Evolutionary conservation across 2,888 invertebrate genomes (phyloP).

Genomic region (Tillus elongatus): DNA sequence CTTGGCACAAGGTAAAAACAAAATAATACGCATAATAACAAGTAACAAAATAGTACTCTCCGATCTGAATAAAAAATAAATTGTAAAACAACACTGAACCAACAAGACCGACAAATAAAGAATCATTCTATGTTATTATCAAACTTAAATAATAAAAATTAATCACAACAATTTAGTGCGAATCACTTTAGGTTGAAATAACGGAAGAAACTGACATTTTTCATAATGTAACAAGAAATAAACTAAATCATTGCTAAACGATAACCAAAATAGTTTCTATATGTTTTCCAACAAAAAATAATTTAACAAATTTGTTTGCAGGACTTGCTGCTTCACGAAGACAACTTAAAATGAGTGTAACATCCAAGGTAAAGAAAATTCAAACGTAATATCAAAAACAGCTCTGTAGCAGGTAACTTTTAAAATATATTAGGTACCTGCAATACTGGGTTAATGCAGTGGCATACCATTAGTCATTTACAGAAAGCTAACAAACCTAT

Average conservation of each 20-base stretch:
- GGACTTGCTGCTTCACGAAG: too few relatives aligned
- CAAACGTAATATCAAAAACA: too few relatives aligned
- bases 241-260: neutral
- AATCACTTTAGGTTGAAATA: too few relatives aligned
- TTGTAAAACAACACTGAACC: too few relatives aligned
- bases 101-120: neutral
- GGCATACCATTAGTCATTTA: too few relatives aligned
- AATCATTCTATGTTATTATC: too few relatives aligned
- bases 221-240: neutral
- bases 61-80: neutral
- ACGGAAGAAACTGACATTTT: neutral
- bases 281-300: conserved; percentile 30
- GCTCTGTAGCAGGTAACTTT: too few relatives aligned
- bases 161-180: conserved; percentile 39
- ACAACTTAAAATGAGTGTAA: conserved; percentile 32
- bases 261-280: neutral
- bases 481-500: too few relatives aligned
- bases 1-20: conserved; percentile 32
- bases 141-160: conserved; percentile 31
- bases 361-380: too few relatives aligned
- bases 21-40: conserved; percentile 15
- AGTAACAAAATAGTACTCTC: neutral
- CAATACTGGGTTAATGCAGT: too few relatives aligned
- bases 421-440: too few relatives aligned
- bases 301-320: too few relatives aligned